A percentile compares a stretch with the other conserved stretches of the same genome.
These are phyloP conservation scores for Octomys mimax DNA, from an alignment of 2,797 vertebrate species.

Conservation along the genomic window DNA sequence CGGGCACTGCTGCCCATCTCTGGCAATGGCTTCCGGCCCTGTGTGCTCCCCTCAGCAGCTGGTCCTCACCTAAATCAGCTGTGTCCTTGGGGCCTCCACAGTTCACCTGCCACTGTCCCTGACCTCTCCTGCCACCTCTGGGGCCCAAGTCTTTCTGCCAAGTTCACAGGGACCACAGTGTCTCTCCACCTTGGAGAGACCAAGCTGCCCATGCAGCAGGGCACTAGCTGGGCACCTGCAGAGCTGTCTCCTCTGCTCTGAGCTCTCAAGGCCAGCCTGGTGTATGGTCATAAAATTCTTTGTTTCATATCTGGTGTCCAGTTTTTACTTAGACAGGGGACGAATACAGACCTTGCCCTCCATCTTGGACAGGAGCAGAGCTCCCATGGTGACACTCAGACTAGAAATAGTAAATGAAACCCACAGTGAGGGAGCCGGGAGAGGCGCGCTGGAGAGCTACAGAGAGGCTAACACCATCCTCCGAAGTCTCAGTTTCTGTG, in stretches of 20 bases:
- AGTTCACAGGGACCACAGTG: background rate
- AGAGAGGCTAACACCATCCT: background rate
- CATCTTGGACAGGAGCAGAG: background rate
- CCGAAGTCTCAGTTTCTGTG: background rate
- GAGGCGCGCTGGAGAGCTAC: too few relatives aligned
- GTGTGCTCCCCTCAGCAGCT: background rate
- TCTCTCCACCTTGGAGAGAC: background rate
- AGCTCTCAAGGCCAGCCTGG: background rate
- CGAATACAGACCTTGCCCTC: background rate
- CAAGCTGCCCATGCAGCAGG: too few relatives aligned
- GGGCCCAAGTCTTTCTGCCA: background rate
- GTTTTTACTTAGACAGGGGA: background rate
- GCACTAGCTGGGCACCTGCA: background rate
- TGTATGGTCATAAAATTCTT: background rate
- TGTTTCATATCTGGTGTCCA: background rate
- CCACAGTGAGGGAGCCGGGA: background rate
- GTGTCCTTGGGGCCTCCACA: background rate
- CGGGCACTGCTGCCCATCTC: background rate
- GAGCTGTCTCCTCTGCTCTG: background rate
- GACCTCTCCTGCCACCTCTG: background rate
- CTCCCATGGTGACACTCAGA: background rate
- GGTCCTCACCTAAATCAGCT: background rate
- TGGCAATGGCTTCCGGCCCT: background rate
- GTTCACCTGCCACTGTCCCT: too few relatives aligned
- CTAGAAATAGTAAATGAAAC: background rate